phyloP scores from a whole-genome alignment of 2,113 vertebrate species.

The Electrona antarctica region DNA sequence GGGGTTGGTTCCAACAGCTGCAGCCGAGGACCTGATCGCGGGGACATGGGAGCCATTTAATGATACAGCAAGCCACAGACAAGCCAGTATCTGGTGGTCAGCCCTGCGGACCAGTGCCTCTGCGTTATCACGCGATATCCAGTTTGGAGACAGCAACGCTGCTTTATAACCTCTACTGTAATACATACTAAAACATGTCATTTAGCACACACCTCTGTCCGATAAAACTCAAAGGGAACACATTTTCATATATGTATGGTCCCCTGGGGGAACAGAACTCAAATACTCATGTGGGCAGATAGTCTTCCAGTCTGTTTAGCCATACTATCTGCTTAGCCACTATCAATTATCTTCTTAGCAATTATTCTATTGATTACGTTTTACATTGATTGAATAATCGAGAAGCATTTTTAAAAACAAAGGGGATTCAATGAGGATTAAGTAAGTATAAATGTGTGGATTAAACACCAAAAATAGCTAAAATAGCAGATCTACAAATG shows the following conservation, averaged over 20 bases:
- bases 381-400: too few relatives aligned
- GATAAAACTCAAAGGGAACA: constrained; percentile 13
- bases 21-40: constrained; percentile 43
- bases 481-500: too few relatives aligned
- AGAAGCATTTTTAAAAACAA: too few relatives aligned
- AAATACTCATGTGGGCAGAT: not conserved
- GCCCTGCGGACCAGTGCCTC: constrained; percentile 31
- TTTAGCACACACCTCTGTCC: constrained; percentile 32
- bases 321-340: too few relatives aligned
- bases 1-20: constrained; percentile 31
- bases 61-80: constrained; percentile 47
- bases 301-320: too few relatives aligned
- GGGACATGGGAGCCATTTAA: constrained; percentile 50
- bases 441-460: too few relatives aligned
- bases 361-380: too few relatives aligned
- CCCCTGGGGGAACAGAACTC: not conserved
- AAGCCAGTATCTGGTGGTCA: not conserved
- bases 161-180: constrained; percentile 38
- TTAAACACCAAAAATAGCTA: too few relatives aligned
- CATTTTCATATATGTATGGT: constrained; percentile 17
- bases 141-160: constrained; percentile 33
- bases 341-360: too few relatives aligned
- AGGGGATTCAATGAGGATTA: too few relatives aligned
- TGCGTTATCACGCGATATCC: constrained; percentile 44
- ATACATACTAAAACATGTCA: constrained; percentile 33